A percentile compares a stretch with the other conserved stretches of the same genome.
Conservation (phyloP, 2,888 invertebrate genomes). For the Cosmopolites sordidus region DNA sequence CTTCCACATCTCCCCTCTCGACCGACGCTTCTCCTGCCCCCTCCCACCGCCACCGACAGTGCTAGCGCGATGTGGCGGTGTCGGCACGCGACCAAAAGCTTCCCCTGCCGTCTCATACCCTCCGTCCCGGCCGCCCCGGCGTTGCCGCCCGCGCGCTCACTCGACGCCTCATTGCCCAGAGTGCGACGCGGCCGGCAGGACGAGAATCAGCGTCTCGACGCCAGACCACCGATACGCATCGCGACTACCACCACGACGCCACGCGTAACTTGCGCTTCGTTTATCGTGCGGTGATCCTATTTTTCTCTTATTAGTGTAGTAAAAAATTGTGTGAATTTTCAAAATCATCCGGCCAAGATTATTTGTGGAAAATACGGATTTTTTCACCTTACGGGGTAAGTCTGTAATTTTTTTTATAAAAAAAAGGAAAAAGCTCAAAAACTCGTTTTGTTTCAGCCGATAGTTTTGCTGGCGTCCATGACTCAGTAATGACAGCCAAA, state of each 20-base stretch:
- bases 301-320: background rate
- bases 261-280: too few relatives aligned
- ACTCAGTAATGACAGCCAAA: slow-evolving; percentile 44
- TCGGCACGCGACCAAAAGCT: slow-evolving; percentile 50
- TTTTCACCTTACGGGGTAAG: slow-evolving; percentile 20
- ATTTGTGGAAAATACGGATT: slow-evolving; percentile 15
- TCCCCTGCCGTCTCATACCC: slow-evolving; percentile 36
- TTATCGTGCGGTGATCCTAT: background rate
- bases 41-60: slow-evolving; percentile 10
- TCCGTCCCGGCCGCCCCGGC: slow-evolving; percentile 35
- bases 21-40: slow-evolving; percentile 6
- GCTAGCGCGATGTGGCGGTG: slow-evolving; percentile 49
- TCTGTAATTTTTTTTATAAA: slow-evolving; percentile 5
- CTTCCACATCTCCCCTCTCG: background rate
- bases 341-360: background rate
- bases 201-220: slow-evolving; percentile 14
- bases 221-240: background rate
- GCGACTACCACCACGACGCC: background rate
- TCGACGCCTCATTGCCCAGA: slow-evolving; percentile 39
- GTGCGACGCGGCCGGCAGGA: slow-evolving; percentile 22
- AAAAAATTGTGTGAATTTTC: too few relatives aligned
- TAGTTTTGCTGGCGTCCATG: slow-evolving; percentile 26
- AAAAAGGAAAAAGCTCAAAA: too few relatives aligned
- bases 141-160: slow-evolving; percentile 43
- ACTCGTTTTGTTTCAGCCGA: slow-evolving; percentile 20